These are phyloP conservation scores for Eulemur mongoz DNA, from an alignment of 2,797 vertebrate species.

Conservation along the genomic window DNA sequence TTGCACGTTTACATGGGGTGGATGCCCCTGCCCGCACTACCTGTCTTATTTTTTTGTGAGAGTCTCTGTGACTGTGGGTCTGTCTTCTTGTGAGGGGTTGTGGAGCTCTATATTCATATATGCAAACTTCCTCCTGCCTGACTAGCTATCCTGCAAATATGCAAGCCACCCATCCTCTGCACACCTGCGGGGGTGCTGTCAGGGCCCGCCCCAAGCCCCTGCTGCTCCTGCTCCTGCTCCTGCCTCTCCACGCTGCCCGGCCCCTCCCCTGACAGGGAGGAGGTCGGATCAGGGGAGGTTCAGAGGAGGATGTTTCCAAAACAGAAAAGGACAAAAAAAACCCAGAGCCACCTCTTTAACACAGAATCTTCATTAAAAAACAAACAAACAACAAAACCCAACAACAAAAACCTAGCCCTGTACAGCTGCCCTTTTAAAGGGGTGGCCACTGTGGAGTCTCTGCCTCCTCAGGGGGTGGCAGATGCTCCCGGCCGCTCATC, in stretches of 20 bases:
- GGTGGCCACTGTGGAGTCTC: background rate
- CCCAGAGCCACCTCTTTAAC: slow-evolving; percentile 68
- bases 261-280: slow-evolving; percentile 17
- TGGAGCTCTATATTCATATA: slow-evolving; percentile 69
- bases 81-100: slow-evolving; percentile 66
- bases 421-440: slow-evolving; percentile 65
- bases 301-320: slow-evolving; percentile 41
- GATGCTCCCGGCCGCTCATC: slow-evolving; percentile 36
- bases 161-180: slow-evolving; percentile 48
- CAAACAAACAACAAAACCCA: no score
- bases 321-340: background rate
- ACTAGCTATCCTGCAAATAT: slow-evolving; percentile 67
- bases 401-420: slow-evolving; percentile 54
- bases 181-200: background rate
- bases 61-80: slow-evolving; percentile 60
- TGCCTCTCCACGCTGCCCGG: slow-evolving; percentile 74
- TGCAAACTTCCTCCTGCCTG: slow-evolving; percentile 76
- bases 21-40: slow-evolving; percentile 44
- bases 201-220: background rate
- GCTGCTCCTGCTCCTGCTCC: slow-evolving; percentile 4
- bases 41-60: slow-evolving; percentile 75
- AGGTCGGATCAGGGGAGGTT: slow-evolving; percentile 72
- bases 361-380: slow-evolving; percentile 51
- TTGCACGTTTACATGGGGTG: slow-evolving; percentile 80
- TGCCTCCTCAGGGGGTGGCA: background rate